A percentile compares a stretch with the other conserved stretches of the same genome.
phyloP scores from a whole-genome alignment of 1,140 invertebrate species.

The Drosophila pectinifera region DNA sequence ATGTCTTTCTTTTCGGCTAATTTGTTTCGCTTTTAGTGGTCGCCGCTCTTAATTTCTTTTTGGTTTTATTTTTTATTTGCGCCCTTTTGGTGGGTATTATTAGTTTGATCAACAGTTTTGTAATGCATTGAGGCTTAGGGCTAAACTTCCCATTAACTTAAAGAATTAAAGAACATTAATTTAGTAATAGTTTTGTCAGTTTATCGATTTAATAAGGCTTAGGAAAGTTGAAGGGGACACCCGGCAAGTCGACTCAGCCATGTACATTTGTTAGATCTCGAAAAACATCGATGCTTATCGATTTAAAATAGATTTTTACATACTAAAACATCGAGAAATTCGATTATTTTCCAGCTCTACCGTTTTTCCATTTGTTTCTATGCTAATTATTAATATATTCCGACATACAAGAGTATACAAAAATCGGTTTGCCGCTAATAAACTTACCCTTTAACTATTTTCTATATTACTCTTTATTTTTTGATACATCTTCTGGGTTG shows the following conservation, averaged over 20 bases:
- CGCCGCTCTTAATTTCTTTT: conserved; percentile 32
- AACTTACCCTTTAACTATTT: neutral
- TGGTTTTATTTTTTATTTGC: conserved; percentile 7
- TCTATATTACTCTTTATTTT: neutral
- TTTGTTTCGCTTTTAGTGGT: conserved; percentile 35
- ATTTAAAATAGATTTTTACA: neutral
- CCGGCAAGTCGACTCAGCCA: neutral
- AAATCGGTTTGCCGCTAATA: neutral
- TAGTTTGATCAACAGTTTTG: neutral
- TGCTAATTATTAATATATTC: neutral
- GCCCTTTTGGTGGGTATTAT: neutral
- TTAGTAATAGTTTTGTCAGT: neutral
- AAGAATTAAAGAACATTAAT: no score
- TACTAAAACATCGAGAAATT: neutral
- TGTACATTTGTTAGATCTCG: neutral
- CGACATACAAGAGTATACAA: neutral
- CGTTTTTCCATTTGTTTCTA: neutral
- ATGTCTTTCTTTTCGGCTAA: conserved; percentile 36
- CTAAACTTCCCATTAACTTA: neutral
- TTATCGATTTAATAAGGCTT: neutral
- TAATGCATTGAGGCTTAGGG: no score
- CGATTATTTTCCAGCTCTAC: neutral
- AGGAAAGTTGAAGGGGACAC: accelerated
- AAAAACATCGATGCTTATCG: neutral
- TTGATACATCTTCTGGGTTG: neutral